Conservation (phyloP, 2,113 vertebrate species). For the Stigmatopora argus region DNA sequence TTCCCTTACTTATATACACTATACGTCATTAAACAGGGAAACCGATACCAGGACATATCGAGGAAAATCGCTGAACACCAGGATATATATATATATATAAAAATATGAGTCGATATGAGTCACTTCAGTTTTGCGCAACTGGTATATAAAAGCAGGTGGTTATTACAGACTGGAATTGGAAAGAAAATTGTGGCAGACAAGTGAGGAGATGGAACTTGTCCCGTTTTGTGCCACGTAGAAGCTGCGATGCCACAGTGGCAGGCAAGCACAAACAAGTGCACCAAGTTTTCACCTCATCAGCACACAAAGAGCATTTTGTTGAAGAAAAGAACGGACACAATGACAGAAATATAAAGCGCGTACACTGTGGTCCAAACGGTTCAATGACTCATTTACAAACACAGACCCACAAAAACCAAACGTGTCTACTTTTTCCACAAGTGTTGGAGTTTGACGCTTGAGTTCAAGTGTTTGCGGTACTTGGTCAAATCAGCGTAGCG, state of each 20-base stretch:
- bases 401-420: background rate
- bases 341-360: background rate
- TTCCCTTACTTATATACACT: no score
- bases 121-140: no score
- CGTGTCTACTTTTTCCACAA: background rate
- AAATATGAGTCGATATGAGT: no score
- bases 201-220: background rate
- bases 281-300: background rate
- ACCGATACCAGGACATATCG: no score
- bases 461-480: background rate
- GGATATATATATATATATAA: no score
- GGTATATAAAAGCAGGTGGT: background rate
- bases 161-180: background rate
- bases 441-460: background rate
- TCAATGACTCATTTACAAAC: background rate
- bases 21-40: no score
- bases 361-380: background rate
- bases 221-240: conserved; percentile 60
- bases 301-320: conserved; percentile 7
- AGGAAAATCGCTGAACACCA: no score
- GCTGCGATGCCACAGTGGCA: conserved; percentile 47
- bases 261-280: conserved; percentile 36
- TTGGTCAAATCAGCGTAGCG: background rate
- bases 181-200: background rate
- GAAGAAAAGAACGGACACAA: background rate